A percentile compares a stretch with the other conserved stretches of the same genome.
Conservation (phyloP, 64 coral and sea anemone species). For the Dendrophyllia cribrosa region DNA sequence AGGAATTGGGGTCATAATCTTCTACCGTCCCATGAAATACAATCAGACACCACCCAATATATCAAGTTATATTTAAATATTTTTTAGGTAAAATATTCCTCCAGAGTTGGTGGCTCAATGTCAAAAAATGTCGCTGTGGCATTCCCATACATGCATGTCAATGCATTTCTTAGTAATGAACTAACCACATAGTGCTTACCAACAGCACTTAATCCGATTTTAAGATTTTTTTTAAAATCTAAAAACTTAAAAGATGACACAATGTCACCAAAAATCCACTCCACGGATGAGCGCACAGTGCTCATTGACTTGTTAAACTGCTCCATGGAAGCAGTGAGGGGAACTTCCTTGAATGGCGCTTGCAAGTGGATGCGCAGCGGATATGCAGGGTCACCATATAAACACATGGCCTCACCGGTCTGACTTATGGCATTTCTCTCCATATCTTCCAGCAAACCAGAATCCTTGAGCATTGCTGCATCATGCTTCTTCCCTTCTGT, state of each 20-base stretch:
- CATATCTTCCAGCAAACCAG: no score
- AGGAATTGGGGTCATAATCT: background rate
- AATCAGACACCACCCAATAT: background rate
- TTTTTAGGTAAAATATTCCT: constrained; percentile 53
- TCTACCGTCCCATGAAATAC: no score
- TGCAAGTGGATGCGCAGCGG: no score
- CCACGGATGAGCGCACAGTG: constrained; percentile 63
- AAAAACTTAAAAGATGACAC: constrained; percentile 42
- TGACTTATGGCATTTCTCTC: no score
- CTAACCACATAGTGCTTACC: constrained; percentile 72
- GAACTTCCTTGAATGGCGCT: no score
- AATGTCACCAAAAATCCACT: constrained; percentile 75
- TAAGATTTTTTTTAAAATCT: no score
- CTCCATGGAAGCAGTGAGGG: no score
- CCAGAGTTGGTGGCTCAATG: constrained; percentile 53
- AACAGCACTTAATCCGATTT: constrained; percentile 59
- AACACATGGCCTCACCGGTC: no score
- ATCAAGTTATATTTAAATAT: constrained; percentile 3
- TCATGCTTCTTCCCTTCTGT: no score
- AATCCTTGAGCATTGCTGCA: constrained; percentile 69
- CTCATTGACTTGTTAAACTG: constrained; percentile 74
- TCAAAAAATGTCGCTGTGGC: constrained; percentile 48
- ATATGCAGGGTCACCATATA: no score
- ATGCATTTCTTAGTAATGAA: constrained; percentile 67
- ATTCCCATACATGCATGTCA: constrained; percentile 76